phyloP scores from a whole-genome alignment of 2,113 vertebrate species.

The Bos indicus region DNA sequence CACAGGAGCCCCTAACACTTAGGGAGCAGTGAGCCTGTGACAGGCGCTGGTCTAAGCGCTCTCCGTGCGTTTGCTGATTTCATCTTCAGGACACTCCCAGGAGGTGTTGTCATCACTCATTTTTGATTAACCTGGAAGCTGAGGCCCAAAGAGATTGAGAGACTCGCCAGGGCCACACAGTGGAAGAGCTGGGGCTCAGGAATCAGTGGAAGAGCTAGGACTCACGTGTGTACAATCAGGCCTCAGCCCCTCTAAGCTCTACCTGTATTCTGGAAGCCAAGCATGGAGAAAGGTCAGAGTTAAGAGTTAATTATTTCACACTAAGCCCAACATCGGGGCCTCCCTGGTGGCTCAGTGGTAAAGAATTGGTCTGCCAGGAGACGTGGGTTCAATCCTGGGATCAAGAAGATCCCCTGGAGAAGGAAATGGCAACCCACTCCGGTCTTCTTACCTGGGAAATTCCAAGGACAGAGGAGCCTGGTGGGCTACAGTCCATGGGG shows the following conservation, averaged over 20 bases:
- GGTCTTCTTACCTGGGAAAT: background rate
- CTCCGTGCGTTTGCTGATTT: accelerated
- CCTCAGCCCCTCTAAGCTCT: no score
- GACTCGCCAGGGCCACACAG: background rate
- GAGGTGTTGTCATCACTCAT: no score
- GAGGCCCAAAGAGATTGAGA: background rate
- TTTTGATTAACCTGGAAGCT: background rate
- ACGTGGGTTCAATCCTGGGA: background rate
- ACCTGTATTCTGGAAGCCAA: background rate
- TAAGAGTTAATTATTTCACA: background rate
- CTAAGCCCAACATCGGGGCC: accelerated
- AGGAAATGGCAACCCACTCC: background rate
- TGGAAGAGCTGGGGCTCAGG: background rate
- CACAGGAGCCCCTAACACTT: background rate
- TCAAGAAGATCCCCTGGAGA: background rate
- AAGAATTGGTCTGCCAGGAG: background rate
- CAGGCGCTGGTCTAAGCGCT: background rate
- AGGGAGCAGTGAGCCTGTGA: accelerated
- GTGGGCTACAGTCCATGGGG: background rate
- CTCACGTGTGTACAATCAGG: background rate
- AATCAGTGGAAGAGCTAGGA: background rate
- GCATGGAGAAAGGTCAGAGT: background rate
- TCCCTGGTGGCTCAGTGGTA: background rate
- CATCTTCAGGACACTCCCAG: background rate
- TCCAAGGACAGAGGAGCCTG: background rate